Percentiles rank a stretch among this genome's conserved stretches.
Evolutionary conservation across 2,113 vertebrate genomes (phyloP).

Genomic region (Oplegnathus fasciatus): DNA sequence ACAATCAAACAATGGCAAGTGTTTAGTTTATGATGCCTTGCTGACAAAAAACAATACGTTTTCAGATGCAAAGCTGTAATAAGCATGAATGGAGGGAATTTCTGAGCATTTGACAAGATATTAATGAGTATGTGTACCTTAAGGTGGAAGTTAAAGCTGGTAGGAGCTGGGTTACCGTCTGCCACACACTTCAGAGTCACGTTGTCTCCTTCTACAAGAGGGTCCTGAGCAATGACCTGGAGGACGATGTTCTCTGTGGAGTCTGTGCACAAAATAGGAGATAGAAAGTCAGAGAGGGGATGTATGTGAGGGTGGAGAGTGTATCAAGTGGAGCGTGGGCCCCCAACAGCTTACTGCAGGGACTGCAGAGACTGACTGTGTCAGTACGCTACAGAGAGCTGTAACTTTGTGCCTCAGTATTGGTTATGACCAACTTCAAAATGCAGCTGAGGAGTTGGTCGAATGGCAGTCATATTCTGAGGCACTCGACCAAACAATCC

Average conservation of each 20-base stretch:
- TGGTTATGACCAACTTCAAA: conserved; percentile 53
- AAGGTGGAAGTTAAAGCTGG: conserved; percentile 91
- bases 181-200: conserved; percentile 93
- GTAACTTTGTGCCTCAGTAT: conserved; percentile 37
- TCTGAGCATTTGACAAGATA: not conserved
- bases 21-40: not conserved
- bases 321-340: conserved; percentile 14
- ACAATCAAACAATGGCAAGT: not conserved
- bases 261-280: conserved; percentile 83
- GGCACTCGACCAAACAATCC: conserved; percentile 62
- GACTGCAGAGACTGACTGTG: conserved; percentile 15
- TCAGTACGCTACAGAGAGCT: conserved; percentile 25
- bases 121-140: conserved; percentile 69
- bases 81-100: not conserved
- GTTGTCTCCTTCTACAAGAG: conserved; percentile 92
- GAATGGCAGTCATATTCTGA: conserved; percentile 62
- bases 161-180: conserved; percentile 94
- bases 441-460: conserved; percentile 43
- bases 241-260: conserved; percentile 93
- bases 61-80: not conserved
- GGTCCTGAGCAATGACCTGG: conserved; percentile 83
- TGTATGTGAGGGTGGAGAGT: not conserved
- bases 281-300: conserved; percentile 23
- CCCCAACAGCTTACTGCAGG: conserved; percentile 13
- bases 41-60: not conserved